Conservation (phyloP, 1,140 invertebrate genomes). For the Lasaia peninsularis region DNA sequence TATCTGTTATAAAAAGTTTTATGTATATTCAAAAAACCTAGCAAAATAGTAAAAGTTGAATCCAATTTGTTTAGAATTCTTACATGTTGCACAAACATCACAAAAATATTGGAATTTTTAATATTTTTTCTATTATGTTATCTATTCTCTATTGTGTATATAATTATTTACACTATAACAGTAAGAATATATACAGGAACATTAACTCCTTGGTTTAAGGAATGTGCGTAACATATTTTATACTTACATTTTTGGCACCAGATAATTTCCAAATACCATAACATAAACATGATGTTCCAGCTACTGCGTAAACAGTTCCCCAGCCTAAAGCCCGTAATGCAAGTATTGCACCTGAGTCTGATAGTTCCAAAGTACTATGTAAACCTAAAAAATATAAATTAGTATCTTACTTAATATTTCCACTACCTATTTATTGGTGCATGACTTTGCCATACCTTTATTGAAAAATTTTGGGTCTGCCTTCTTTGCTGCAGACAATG, state of each 20-base stretch:
- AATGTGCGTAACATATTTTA: conserved; percentile 17
- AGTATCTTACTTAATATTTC: not conserved
- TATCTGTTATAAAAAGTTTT: too few relatives aligned
- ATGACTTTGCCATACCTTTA: conserved; percentile 77
- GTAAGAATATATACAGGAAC: too few relatives aligned
- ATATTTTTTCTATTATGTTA: too few relatives aligned
- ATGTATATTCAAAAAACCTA: too few relatives aligned
- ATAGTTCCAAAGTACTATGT: conserved; percentile 79
- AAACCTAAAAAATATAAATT: conserved; percentile 56
- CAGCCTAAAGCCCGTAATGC: conserved; percentile 90
- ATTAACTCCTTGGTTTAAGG: too few relatives aligned
- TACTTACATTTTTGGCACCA: conserved; percentile 86
- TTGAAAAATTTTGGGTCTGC: conserved; percentile 88
- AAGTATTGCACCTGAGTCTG: conserved; percentile 86
- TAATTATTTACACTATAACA: too few relatives aligned
- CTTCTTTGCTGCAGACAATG: conserved; percentile 87
- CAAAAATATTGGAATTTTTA: not conserved
- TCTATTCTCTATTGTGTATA: too few relatives aligned
- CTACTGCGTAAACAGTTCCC: conserved; percentile 91
- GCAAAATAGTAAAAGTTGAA: too few relatives aligned
- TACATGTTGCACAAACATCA: too few relatives aligned
- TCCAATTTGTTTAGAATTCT: too few relatives aligned
- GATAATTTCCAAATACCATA: conserved; percentile 93
- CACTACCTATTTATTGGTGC: not conserved
- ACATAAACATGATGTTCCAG: conserved; percentile 88